Conservation (phyloP, 2,797 vertebrate species). For the Cossypha dichroa region DNA sequence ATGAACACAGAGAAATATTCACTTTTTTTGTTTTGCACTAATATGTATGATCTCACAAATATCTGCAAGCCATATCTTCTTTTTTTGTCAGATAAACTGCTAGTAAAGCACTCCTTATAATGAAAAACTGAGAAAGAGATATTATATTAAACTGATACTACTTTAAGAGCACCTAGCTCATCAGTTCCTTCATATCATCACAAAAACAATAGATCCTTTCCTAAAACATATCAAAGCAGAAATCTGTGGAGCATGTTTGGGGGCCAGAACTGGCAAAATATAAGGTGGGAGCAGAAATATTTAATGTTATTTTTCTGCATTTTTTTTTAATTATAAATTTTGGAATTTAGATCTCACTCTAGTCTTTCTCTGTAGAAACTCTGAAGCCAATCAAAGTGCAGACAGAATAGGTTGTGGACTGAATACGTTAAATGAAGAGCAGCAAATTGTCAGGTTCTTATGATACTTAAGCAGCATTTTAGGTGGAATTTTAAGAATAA, state of each 20-base stretch:
- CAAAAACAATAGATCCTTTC: background rate
- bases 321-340: background rate
- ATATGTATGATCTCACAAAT: background rate
- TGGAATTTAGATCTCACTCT: background rate
- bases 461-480: background rate
- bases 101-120: background rate
- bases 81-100: background rate
- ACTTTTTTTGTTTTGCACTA: background rate
- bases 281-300: background rate
- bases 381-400: background rate
- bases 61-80: background rate
- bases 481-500: background rate
- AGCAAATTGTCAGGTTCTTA: background rate
- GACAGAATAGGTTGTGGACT: background rate
- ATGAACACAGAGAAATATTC: background rate
- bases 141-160: background rate
- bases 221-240: background rate
- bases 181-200: background rate
- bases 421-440: background rate
- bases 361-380: background rate
- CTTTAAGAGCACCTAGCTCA: background rate
- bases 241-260: fast-evolving
- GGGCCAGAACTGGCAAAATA: background rate
- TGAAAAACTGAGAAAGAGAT: background rate
- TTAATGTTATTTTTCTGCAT: fast-evolving